These are phyloP conservation scores for Indri indri DNA, from an alignment of 2,113 vertebrate genomes.

Conservation along the genomic window DNA sequence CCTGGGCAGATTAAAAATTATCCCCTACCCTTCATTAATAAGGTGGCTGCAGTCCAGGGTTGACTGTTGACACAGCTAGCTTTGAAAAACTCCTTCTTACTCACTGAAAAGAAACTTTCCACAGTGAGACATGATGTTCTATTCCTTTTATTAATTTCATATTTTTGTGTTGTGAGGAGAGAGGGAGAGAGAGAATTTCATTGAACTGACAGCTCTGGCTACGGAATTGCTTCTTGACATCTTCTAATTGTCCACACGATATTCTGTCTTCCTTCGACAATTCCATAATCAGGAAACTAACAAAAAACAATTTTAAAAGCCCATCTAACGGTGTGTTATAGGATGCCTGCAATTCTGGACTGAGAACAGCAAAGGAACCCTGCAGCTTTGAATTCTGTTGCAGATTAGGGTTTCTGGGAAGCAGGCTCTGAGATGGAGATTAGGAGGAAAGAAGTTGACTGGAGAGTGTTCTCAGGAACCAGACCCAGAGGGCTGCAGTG, in stretches of 20 bases:
- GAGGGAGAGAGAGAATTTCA: neutral
- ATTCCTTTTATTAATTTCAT: slow-evolving; percentile 60
- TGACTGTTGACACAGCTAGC: slow-evolving; percentile 72
- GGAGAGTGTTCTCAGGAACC: neutral
- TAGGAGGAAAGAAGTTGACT: neutral
- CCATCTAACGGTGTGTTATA: neutral
- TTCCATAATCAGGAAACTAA: neutral
- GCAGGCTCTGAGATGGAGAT: neutral
- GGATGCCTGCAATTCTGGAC: neutral
- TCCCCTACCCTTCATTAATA: slow-evolving; percentile 78
- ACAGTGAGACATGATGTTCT: slow-evolving; percentile 74
- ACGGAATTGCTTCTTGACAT: neutral
- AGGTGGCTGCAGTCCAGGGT: slow-evolving; percentile 68
- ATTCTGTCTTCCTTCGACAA: neutral
- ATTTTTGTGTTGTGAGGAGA: slow-evolving; percentile 55
- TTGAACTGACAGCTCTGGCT: slow-evolving; percentile 18
- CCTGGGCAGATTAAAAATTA: slow-evolving; percentile 76
- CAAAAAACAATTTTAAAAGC: neutral
- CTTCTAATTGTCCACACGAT: neutral
- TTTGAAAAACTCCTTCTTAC: slow-evolving; percentile 76
- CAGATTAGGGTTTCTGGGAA: neutral
- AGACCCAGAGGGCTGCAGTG: too few relatives aligned
- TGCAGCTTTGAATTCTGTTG: neutral
- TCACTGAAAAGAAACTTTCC: slow-evolving; percentile 52
- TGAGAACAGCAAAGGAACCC: neutral